Base-by-base conservation (phyloP, 2,888 invertebrate species). In the Machimus rusticus region DNA sequence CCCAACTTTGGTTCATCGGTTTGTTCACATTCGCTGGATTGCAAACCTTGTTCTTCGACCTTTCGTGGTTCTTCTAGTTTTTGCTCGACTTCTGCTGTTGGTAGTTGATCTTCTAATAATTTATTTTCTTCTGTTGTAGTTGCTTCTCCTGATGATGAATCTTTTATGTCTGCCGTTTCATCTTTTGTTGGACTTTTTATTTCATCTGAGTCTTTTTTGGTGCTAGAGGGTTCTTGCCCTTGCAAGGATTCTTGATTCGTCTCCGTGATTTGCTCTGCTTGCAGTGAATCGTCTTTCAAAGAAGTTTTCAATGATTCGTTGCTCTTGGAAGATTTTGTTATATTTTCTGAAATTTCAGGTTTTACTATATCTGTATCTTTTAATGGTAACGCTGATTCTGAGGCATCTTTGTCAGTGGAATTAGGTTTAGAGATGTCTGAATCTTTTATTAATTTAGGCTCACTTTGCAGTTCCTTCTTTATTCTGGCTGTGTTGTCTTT, bases 1-100 rank as follows among this genome's bases (percentile, higher is more conserved):
- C 89, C 89, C 5, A 89, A 87, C 16, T 86, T 23, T 8, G 28
- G 66, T 66, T 66, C 66, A 66, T 12, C 4, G 28, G 66, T 1
- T 66, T 66, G 66, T 1, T 66, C 28, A 28, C 23, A 5, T 66
- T 28, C 23, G 23, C 28, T 23, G 1, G 28, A 0, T 28, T 66
- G 23, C 3, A 28, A 19, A 66, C 12, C 6, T 66, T 55, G 4
- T 8, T 19, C 55, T 55, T 55, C 55, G 19, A 19, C 55, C 19
- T 16, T n/a, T 55, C 1, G 19, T 55, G 19, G n/a, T 19, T 19
- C 19, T n/a, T 55, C 16, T 55, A n/a, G 8, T 55, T n/a, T 19
- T 55, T 19, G 55, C 2, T 28, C 66, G 23, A 66, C 66, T 23
- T 66, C 66, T 66, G 66, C 9, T 6, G n/a, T 28, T 66, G 6